Evolutionary conservation across 2,888 invertebrate genomes (phyloP), one percentile per base, ranked within the genome.

Genomic region (Galeruca laticollis): DNA sequence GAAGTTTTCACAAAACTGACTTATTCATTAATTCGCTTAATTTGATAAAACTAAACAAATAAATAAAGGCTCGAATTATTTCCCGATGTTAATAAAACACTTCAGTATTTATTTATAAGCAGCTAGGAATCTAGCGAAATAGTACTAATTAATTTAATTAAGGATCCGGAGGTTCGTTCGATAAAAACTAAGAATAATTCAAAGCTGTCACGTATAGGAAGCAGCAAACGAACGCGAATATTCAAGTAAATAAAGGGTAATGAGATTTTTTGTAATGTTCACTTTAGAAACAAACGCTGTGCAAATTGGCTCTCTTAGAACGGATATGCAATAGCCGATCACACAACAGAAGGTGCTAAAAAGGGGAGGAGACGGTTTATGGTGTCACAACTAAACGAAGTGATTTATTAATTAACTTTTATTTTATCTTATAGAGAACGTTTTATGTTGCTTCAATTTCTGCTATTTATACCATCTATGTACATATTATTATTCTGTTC

Each of bases 131-230:
- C 5, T 40, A n/a, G n/a, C 40, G 26, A 26, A 40, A 71, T 69
- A 64, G 43, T 52, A 51, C 51, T 64, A 71, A 69, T 71, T 71
- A 71, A 71, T 65, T 65, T 64, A 70, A 72, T 72, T 65, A 68
- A 72, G 59, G 57, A 64, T 43, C 31, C 51, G 60, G 26, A 65
- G 49, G 59, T 59, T 20, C 57, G 56, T 54, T 59, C 66, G 52
- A 71, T 66, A 66, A 52, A 54, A 69, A 69, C 65, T 51, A 57
- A 60, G 59, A 64, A 67, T 69, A 71, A 73, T 73, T 64, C 71
- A 68, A 69, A 65, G 71, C 63, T 65, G 69, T 69, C 73, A 71
- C 71, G 69, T 73, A 67, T 56, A 61, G n/a, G 69, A 64, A 64
- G 56, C 47, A 18, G 64, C 60, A 66, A 54, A 26, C 33, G 67